Evolutionary conservation across 1,140 invertebrate species (phyloP), one percentile per base, ranked within the genome.

Genomic region (Aphelenchoides besseyi): DNA sequence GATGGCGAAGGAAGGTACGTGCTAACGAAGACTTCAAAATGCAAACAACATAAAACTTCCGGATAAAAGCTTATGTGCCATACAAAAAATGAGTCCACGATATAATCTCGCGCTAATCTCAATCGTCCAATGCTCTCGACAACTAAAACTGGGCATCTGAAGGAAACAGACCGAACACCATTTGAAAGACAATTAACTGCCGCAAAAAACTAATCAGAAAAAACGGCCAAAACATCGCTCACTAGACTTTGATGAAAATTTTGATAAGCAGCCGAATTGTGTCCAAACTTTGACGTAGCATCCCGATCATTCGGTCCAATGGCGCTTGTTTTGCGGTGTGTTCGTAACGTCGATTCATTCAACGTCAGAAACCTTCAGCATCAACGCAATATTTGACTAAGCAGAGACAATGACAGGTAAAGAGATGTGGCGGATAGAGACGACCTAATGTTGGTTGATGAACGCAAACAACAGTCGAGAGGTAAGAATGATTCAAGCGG

Each of bases 351-450:
- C 41, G 41, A 48, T 48, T 48, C 41, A 48, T 48, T 23, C 41
- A 48, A 48, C 41, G 41, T 48, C 41, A 48, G 41, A 48, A 48
- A 48, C 41, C 41, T 12, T 23, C 41, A 23, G 23, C 41, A 23
- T 48, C 23, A 23, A 48, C 41, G 41, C 41, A 48, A 48, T 48
- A 23, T 59, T 59, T 26, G 23, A 59, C 9, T 59, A 59, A 59
- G 57, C 57, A 59, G 61, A 63, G 12, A 32, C 61, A 63, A 63
- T 32, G 12, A 18, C 61, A 29, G 30, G 12, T 23, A 23, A 48
- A 48, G 41, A 48, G 41, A 48, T 12, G 41, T 23, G 41, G 41
- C 41, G 41, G 41, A 48, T 48, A 23, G 12, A 48, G n/a, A n/a
- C n/a, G n/a, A n/a, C n/a, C n/a, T 48, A 23, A 12, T 48, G 41